phyloP scores from a whole-genome alignment of 1,140 invertebrate species.

The Drosophila repletoides region DNA sequence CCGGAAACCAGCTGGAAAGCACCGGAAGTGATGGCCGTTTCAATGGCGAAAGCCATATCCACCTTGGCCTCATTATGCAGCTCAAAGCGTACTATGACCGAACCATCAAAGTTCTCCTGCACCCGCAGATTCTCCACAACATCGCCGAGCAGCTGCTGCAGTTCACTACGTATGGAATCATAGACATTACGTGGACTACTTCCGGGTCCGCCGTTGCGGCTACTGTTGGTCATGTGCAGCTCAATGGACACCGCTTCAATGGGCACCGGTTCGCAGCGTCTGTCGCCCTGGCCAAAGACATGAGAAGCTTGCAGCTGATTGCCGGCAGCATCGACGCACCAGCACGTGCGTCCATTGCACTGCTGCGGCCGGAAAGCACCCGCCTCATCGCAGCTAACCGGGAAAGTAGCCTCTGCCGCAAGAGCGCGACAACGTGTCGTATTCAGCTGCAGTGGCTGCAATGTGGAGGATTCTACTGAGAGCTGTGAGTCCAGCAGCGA shows the following conservation, averaged over 20 bases:
- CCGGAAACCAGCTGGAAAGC: conserved; percentile 61
- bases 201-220: too few relatives aligned
- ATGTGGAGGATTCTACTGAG: conserved; percentile 43
- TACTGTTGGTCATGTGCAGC: conserved; percentile 70
- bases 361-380: conserved; percentile 89
- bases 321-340: conserved; percentile 94
- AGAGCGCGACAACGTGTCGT: conserved; percentile 86
- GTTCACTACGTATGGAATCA: conserved; percentile 64
- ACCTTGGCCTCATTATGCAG: conserved; percentile 75
- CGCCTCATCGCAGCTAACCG: conserved; percentile 85
- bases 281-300: conserved; percentile 85
- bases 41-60: conserved; percentile 79
- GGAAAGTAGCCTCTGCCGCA: conserved; percentile 83
- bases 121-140: conserved; percentile 77
- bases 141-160: conserved; percentile 70
- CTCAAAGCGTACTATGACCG: conserved; percentile 70
- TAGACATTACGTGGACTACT: conserved; percentile 67
- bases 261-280: conserved; percentile 58
- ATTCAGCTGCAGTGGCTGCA: conserved; percentile 64
- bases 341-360: conserved; percentile 88
- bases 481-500: conserved; percentile 74
- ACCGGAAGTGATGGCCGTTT: conserved; percentile 60
- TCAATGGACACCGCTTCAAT: conserved; percentile 77
- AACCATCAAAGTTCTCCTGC: conserved; percentile 80
- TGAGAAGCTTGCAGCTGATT: conserved; percentile 87